Conservation (phyloP, 2,113 vertebrate species). For the Gymnarchus niloticus region DNA sequence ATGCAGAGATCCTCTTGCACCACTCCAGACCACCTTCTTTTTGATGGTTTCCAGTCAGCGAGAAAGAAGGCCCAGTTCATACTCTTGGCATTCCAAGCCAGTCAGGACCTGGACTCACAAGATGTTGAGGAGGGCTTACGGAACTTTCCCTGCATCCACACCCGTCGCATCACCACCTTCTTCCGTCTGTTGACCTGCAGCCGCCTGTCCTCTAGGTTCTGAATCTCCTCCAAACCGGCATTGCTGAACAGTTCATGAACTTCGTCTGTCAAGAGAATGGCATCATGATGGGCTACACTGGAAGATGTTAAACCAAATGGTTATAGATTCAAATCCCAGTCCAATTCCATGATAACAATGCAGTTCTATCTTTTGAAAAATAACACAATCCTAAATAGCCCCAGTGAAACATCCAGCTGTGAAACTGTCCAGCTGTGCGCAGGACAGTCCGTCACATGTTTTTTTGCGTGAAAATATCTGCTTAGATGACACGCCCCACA, state of each 20-base stretch:
- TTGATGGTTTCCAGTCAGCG: not conserved
- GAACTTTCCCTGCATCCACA: conserved; percentile 92
- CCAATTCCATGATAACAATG: not conserved
- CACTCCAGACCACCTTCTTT: not conserved
- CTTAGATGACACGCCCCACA: not conserved
- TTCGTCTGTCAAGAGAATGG: conserved; percentile 66
- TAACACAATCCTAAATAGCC: not conserved
- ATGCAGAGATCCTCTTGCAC: not conserved
- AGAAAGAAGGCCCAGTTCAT: not conserved
- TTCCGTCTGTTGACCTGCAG: conserved; percentile 89
- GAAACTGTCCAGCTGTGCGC: not conserved
- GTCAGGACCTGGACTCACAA: not conserved
- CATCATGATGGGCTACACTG: not conserved
- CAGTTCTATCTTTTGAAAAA: not conserved
- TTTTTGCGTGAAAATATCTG: not conserved
- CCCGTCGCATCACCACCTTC: conserved; percentile 79
- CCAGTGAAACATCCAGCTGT: not conserved
- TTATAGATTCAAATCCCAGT: not conserved
- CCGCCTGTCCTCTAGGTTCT: conserved; percentile 82
- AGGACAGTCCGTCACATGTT: not conserved
- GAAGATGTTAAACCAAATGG: not conserved
- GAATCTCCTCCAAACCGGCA: conserved; percentile 80
- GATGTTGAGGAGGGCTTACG: conserved; percentile 58
- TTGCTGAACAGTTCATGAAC: conserved; percentile 70
- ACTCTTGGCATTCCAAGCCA: not conserved